Evolutionary conservation across 2,888 invertebrate species (phyloP).

Genomic region (Thecophora atra): DNA sequence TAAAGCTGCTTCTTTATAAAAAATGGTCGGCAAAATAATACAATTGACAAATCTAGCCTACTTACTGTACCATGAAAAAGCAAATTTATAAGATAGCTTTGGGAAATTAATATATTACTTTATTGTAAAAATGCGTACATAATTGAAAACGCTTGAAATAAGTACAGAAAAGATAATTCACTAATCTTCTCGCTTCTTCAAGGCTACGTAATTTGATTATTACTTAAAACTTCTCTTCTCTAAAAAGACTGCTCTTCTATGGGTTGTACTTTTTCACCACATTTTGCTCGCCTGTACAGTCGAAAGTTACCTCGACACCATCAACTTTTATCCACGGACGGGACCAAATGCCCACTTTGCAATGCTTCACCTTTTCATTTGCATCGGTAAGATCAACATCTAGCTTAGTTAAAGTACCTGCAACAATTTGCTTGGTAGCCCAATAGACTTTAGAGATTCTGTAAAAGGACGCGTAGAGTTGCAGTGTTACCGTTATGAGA

Average conservation of each 20-base stretch:
- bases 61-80: no score
- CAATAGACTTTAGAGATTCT: conserved; percentile 48
- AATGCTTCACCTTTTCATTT: conserved; percentile 42
- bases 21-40: no score
- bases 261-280: conserved; percentile 42
- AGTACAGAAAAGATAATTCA: no score
- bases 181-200: no score
- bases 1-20: no score
- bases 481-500: background rate
- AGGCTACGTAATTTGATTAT: background rate
- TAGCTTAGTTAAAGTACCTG: conserved; percentile 44
- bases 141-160: no score
- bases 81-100: no score
- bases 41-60: no score
- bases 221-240: background rate
- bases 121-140: no score
- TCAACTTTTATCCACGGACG: conserved; percentile 50
- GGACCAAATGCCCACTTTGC: conserved; percentile 49
- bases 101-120: no score
- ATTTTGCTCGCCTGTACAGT: conserved; percentile 46
- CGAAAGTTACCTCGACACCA: conserved; percentile 47
- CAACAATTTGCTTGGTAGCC: conserved; percentile 46
- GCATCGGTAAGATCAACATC: conserved; percentile 47
- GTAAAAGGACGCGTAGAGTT: background rate
- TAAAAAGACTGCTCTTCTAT: background rate